Base-by-base conservation (phyloP, 2,797 vertebrate species). In the Iguana delicatissima region DNA sequence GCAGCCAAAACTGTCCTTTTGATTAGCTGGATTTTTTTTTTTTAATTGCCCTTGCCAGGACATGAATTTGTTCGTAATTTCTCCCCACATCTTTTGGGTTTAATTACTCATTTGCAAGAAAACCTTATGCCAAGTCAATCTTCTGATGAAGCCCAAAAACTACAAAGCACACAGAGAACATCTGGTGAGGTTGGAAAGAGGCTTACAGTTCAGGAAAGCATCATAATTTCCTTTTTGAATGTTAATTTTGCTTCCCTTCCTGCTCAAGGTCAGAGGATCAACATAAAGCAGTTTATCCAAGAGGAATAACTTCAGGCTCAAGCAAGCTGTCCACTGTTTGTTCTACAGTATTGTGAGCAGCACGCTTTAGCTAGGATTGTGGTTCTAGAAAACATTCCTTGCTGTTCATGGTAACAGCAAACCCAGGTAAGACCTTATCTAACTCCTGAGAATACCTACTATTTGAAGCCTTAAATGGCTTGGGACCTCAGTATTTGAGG, bases 111-210 rank as follows among this genome's bases (percentile, higher is more conserved):
- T 77, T 84, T 87, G 80, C 79, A 84, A 57, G 35, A 92, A 80
- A 86, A 93, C 93, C 93, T 67, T 96, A 91, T 96, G 95, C 95
- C 96, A 95, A 95, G 92, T 95, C 93, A 96, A 92, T 93, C 94
- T 96, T 94, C 92, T 95, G 94, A 96, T 95, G 95, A 95, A 95
- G 94, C 86, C 76, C 92, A 93, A 91, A 89, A 90, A 94, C 93
- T 95, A 94, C 93, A 69, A 89, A 94, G 93, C 95, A 95, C 95
- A 96, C 91, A 93, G 89, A 73, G 91, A 93, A 90, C 82, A 93
- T 89, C 83, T 93, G 94, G 90, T 76, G 74, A 94, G 80, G 55
- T 94, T 93, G 93, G 94, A 95, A 96, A 95, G 89, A 91, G 92
- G 89, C 91, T 95, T 91, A 89, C 89, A 92, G 93, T 96, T 94